These are phyloP conservation scores for Proctacanthus coquilletti DNA, from an alignment of 1,140 invertebrate genomes.

Conservation along the genomic window DNA sequence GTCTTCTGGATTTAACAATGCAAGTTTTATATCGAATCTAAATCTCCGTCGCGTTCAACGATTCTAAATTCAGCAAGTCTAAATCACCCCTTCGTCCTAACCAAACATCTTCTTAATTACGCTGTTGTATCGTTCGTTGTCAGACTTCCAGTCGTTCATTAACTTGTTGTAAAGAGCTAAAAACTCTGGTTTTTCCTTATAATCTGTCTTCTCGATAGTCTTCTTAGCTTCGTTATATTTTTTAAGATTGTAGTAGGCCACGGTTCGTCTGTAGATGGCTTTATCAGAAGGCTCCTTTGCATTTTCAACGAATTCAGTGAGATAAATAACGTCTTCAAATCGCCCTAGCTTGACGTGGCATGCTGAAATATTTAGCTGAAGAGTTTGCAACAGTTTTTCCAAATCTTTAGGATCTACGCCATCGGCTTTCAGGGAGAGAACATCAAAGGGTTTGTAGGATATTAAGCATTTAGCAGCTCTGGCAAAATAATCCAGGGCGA, in stretches of 20 bases:
- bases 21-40: no score
- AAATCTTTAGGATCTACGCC: conserved; percentile 14
- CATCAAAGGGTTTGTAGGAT: conserved; percentile 23
- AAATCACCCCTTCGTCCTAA: no score
- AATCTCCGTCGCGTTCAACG: no score
- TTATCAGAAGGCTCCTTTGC: conserved; percentile 18
- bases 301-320: conserved; percentile 22
- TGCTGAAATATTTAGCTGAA: conserved; percentile 24
- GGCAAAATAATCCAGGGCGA: conserved; percentile 25
- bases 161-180: conserved; percentile 17
- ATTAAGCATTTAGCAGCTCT: conserved; percentile 23
- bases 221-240: conserved; percentile 22
- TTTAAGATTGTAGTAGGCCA: conserved; percentile 20
- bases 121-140: conserved; percentile 21
- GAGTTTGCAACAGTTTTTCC: conserved; percentile 17
- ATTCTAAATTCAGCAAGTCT: no score
- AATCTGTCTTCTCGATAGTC: conserved; percentile 18
- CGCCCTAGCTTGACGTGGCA: conserved; percentile 22
- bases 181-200: conserved; percentile 23
- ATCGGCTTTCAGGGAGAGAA: conserved; percentile 12
- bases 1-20: no score
- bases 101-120: conserved; percentile 28
- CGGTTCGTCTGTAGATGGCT: conserved; percentile 22
- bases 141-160: conserved; percentile 15
- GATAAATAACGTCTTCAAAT: conserved; percentile 25